Percentiles rank a stretch among this genome's conserved stretches.
phyloP scores from a whole-genome alignment of 2,888 invertebrate genomes.

The Alviniconcha strummeri region DNA sequence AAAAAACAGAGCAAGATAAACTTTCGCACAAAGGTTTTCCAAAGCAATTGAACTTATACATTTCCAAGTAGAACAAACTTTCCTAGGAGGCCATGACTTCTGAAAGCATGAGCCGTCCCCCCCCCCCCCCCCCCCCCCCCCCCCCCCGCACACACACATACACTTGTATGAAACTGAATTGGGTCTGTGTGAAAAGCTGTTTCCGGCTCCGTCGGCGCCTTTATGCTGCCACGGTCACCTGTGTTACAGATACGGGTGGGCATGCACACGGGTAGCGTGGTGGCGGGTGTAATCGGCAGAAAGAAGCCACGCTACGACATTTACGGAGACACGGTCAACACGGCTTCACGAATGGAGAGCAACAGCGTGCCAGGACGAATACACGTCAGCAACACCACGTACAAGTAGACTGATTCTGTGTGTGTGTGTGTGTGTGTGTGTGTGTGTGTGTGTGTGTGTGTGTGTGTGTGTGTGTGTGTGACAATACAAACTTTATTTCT shows the following conservation, averaged over 20 bases:
- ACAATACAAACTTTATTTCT: too few species aligned
- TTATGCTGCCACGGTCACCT: background rate
- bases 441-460: too few species aligned
- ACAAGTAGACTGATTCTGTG: background rate
- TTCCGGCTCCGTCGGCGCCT: background rate
- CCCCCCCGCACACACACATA: background rate
- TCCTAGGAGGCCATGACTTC: too few species aligned
- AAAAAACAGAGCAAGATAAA: too few species aligned
- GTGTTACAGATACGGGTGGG: slow-evolving; percentile 20
- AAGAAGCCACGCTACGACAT: slow-evolving; percentile 21
- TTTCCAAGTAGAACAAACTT: too few species aligned
- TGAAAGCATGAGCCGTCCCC: background rate
- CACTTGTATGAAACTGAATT: too few species aligned
- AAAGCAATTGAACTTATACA: too few species aligned
- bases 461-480: too few species aligned
- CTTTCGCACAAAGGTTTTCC: too few species aligned
- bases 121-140: background rate
- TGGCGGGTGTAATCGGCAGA: slow-evolving; percentile 17
- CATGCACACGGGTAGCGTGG: slow-evolving; percentile 11
- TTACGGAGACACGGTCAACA: slow-evolving; percentile 22
- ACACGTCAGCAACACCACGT: background rate
- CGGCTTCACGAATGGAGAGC: slow-evolving; percentile 10
- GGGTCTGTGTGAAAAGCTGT: background rate
- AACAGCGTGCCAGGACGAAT: background rate
- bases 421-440: too few species aligned